Conservation (phyloP, 2,888 invertebrate species). For the Epirrhoe tristata region DNA sequence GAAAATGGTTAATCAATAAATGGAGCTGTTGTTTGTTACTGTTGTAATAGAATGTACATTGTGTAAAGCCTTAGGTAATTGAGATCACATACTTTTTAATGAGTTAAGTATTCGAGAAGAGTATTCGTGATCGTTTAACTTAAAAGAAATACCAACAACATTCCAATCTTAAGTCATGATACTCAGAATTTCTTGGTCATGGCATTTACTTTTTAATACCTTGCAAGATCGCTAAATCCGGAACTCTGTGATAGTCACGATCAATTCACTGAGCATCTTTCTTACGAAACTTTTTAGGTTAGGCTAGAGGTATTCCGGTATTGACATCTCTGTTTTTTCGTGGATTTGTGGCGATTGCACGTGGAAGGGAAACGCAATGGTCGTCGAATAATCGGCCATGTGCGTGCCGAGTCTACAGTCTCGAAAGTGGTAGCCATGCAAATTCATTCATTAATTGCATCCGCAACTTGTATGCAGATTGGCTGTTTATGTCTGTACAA, state of each 20-base stretch:
- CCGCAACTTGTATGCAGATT: constrained; percentile 12
- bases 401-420: constrained; percentile 30
- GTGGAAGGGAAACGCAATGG: constrained; percentile 43
- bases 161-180: too few relatives aligned
- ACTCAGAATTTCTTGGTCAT: too few relatives aligned
- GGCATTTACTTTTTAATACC: too few relatives aligned
- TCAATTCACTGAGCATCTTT: too few relatives aligned
- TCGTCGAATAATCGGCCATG: constrained; percentile 21
- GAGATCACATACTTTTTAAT: too few relatives aligned
- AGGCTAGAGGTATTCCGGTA: background rate
- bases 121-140: too few relatives aligned
- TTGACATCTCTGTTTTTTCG: constrained; percentile 17
- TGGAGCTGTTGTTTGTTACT: background rate
- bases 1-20: background rate
- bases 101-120: too few relatives aligned
- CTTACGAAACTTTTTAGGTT: background rate
- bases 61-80: too few relatives aligned
- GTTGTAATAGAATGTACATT: too few relatives aligned
- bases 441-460: constrained; percentile 26
- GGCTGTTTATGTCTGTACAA: constrained; percentile 2
- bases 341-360: constrained; percentile 20
- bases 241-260: too few relatives aligned
- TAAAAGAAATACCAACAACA: too few relatives aligned
- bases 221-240: too few relatives aligned
- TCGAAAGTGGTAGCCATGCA: constrained; percentile 23